Conservation (phyloP, 1,140 invertebrate genomes). For the Drosophila watanabei region DNA sequence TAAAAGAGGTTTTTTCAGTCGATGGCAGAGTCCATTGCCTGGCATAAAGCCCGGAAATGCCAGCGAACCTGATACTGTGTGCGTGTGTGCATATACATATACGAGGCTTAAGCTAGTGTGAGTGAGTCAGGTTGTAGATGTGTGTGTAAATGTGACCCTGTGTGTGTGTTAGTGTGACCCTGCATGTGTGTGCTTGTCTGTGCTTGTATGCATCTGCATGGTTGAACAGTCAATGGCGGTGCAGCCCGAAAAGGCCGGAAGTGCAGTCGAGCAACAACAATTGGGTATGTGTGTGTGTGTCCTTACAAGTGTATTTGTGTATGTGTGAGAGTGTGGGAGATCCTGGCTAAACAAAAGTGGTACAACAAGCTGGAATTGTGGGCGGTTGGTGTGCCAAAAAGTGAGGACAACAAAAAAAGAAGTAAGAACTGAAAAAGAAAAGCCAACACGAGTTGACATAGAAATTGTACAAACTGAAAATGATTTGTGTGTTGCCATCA, state of each 20-base stretch:
- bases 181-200: slow-evolving; percentile 12
- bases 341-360: slow-evolving; percentile 72
- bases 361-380: slow-evolving; percentile 44
- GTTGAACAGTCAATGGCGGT: slow-evolving; percentile 75
- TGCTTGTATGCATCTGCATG: slow-evolving; percentile 52
- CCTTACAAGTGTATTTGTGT: neutral
- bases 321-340: slow-evolving; percentile 20
- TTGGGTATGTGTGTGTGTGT: slow-evolving; percentile 17
- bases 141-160: neutral
- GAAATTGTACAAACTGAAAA: slow-evolving; percentile 82
- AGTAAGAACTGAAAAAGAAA: slow-evolving; percentile 16
- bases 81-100: slow-evolving; percentile 1
- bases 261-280: slow-evolving; percentile 74
- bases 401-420: slow-evolving; percentile 5
- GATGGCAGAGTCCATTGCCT: slow-evolving; percentile 43
- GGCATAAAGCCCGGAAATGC: slow-evolving; percentile 63
- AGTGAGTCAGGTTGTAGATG: slow-evolving; percentile 1
- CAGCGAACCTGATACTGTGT: slow-evolving; percentile 62
- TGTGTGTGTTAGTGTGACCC: slow-evolving; percentile 1
- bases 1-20: neutral
- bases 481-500: slow-evolving; percentile 64
- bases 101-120: neutral
- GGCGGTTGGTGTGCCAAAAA: slow-evolving; percentile 16
- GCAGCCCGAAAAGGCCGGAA: slow-evolving; percentile 68
- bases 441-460: slow-evolving; percentile 68